Conservation (phyloP, 2,113 vertebrate species). For the Hemiprocne comata region DNA sequence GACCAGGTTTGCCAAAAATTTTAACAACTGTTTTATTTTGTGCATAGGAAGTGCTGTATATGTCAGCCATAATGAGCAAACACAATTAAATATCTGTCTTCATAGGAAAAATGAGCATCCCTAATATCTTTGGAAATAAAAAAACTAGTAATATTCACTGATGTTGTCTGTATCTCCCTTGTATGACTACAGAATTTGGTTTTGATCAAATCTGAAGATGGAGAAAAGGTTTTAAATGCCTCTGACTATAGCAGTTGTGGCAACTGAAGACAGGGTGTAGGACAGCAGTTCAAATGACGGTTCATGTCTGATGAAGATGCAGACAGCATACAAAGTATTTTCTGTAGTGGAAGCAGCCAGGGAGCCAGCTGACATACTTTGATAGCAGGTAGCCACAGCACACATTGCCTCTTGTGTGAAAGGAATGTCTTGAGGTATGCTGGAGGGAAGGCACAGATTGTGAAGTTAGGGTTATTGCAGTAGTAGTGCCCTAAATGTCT, state of each 20-base stretch:
- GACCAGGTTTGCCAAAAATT: background rate
- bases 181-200: background rate
- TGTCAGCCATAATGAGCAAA: background rate
- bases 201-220: background rate
- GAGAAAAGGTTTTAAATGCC: background rate
- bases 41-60: accelerated
- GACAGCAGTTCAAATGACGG: background rate
- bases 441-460: background rate
- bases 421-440: background rate
- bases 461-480: background rate
- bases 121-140: background rate
- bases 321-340: background rate
- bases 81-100: background rate
- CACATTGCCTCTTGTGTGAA: background rate
- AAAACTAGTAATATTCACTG: background rate
- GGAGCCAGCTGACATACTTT: accelerated
- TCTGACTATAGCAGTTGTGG: background rate
- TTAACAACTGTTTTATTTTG: background rate
- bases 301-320: background rate
- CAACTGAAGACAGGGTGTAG: accelerated
- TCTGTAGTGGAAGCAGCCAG: background rate
- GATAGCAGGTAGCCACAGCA: background rate
- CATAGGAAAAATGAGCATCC: background rate
- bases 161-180: background rate
- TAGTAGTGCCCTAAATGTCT: background rate